Conservation (phyloP, 2,797 vertebrate species). For the Manis javanica region DNA sequence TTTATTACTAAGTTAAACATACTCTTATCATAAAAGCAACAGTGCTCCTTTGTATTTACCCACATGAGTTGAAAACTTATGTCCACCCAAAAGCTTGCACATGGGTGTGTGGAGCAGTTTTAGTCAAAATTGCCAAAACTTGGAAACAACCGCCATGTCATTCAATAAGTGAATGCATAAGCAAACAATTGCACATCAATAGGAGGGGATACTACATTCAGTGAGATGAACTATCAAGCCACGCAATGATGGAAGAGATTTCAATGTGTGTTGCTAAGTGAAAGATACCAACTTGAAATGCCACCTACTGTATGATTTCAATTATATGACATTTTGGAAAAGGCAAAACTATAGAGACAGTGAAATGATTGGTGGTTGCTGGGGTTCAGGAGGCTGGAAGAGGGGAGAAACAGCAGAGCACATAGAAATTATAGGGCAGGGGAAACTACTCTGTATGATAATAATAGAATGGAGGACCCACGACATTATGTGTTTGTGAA, state of each 20-base stretch:
- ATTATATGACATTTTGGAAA: not conserved
- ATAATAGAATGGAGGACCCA: not conserved
- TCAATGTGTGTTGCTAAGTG: not conserved
- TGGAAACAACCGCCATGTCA: not conserved
- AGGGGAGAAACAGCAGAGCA: not conserved
- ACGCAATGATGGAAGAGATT: not conserved
- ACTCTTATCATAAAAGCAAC: not conserved
- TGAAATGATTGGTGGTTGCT: not conserved
- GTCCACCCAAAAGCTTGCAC: not conserved
- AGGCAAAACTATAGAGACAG: not conserved
- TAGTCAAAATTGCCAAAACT: not conserved
- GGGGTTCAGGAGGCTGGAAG: not conserved
- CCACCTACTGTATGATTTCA: not conserved
- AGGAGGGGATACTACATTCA: not conserved
- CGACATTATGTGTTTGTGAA: not conserved
- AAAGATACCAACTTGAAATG: not conserved
- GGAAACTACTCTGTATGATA: not conserved
- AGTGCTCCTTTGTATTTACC: not conserved
- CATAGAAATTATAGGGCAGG: not conserved
- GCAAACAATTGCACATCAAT: not conserved
- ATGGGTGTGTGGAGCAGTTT: not conserved
- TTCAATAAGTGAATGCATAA: not conserved
- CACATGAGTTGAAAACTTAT: not conserved
- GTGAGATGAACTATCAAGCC: not conserved
- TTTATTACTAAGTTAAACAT: not conserved